A percentile compares a stretch with the other conserved stretches of the same genome.
phyloP scores from a whole-genome alignment of 2,888 invertebrate genomes.

The Biston betularia region DNA sequence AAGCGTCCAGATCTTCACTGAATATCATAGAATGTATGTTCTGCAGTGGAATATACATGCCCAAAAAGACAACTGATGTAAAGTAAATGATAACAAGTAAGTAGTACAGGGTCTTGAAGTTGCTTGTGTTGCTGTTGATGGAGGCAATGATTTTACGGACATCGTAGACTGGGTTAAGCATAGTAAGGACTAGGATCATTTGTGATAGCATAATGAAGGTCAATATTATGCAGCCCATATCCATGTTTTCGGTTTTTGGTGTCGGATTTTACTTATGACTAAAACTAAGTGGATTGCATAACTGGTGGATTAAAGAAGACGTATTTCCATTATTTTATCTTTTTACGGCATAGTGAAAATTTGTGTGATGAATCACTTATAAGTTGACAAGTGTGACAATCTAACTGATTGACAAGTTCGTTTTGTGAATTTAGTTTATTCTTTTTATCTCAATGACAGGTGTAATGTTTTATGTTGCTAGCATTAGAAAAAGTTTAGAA shows the following conservation, averaged over 20 bases:
- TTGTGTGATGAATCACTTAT: background rate
- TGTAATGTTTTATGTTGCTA: too few relatives aligned
- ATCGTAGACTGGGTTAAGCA: constrained; percentile 74
- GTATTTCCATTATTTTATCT: background rate
- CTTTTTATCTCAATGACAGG: constrained; percentile 28
- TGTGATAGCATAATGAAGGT: constrained; percentile 65
- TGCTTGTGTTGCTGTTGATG: constrained; percentile 51
- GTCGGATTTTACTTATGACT: constrained; percentile 24
- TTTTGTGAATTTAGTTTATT: constrained; percentile 57
- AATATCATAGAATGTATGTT: constrained; percentile 62
- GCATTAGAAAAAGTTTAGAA: too few relatives aligned
- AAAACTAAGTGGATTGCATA: constrained; percentile 39
- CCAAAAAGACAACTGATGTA: constrained; percentile 62
- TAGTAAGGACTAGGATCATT: constrained; percentile 64
- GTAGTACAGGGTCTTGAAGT: constrained; percentile 52
- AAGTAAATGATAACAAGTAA: constrained; percentile 57
- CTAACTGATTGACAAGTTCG: constrained; percentile 52
- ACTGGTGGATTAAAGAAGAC: background rate
- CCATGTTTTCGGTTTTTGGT: constrained; percentile 60
- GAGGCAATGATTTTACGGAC: constrained; percentile 58
- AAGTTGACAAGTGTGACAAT: constrained; percentile 49
- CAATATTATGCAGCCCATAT: constrained; percentile 59
- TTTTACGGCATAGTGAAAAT: constrained; percentile 2
- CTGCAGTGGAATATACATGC: constrained; percentile 68
- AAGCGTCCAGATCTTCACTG: constrained; percentile 47